Evolutionary conservation across 2,113 vertebrate genomes (phyloP).

Genomic region (Tragelaphus strepsiceros): DNA sequence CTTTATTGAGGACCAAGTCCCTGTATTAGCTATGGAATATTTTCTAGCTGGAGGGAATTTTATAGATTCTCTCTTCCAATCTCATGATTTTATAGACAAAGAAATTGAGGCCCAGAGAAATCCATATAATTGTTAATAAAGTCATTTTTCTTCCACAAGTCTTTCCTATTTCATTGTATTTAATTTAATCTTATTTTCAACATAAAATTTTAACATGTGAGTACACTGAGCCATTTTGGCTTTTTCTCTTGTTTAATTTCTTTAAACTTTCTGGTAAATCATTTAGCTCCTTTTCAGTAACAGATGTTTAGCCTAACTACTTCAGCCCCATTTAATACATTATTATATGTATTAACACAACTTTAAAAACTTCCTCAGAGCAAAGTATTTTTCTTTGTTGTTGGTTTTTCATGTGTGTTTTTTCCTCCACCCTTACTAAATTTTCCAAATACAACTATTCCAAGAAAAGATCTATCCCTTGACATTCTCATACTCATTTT

Average conservation of each 20-base stretch:
- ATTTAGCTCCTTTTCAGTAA: background rate
- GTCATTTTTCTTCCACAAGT: background rate
- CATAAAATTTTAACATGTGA: background rate
- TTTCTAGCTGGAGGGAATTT: background rate
- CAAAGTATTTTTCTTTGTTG: background rate
- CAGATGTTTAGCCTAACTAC: background rate
- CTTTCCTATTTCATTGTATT: background rate
- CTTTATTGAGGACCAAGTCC: background rate
- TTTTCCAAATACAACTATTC: background rate
- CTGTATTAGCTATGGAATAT: background rate
- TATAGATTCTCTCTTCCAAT: background rate
- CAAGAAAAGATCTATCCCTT: background rate
- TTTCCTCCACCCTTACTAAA: background rate
- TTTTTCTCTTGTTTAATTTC: background rate
- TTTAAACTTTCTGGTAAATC: slow-evolving; percentile 2
- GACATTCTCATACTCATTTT: background rate
- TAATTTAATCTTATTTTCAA: background rate
- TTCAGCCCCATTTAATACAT: background rate
- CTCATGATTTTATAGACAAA: background rate
- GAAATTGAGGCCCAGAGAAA: background rate
- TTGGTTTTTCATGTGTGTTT: background rate
- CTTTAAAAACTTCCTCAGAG: background rate
- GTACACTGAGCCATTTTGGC: background rate
- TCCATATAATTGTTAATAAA: background rate
- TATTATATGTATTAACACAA: background rate